Evolutionary conservation across 2,797 vertebrate species (phyloP), one percentile per base, ranked within the genome.

Genomic region (Pseudochromis fuscus): DNA sequence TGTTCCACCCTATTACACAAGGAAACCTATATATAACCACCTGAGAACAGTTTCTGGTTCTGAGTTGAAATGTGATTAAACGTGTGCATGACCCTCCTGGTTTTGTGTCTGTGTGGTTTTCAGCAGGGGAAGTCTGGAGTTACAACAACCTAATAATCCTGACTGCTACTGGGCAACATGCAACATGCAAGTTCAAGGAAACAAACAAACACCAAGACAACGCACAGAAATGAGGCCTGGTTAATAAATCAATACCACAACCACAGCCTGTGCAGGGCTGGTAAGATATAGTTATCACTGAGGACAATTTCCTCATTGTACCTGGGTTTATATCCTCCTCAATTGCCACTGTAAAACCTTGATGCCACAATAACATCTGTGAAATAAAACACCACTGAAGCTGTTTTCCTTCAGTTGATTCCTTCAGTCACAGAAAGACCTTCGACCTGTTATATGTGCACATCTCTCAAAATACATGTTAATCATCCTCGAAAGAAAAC

Each of bases 131-230:
- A 27, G 75, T 62, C 57, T 84, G 44, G 30, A 70, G 53, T 58
- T 68, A 71, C 58, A 63, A 25, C 21, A 9, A 46, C 16, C 31
- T 15, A 38, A 31, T 48, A 59, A 48, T 30, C 27, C 11, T n/a
- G 64, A 18, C 57, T 77, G 77, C 69, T 72, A 68, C 72, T 67
- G 18, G 28, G 77, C 40, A 84, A 72, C 67, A 72, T 51, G 69
- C 65, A 83, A 72, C 70, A 67, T 27, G 66, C 52, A 74, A 11
- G 57, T 51, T 73, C 64, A 81, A 57, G 13, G 45, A 62, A 44
- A 66, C 49, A 73, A 67, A 73, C 65, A 51, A 46, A 82, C 28
- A 28, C 42, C 28, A 55, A 25, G 40, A 72, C 37, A 71, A 66
- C 19, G 0, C 24, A 61, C 3, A 53, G 27, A 66, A 50, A 51